Base-by-base conservation (phyloP, 2,888 invertebrate genomes). In the Prenolepis imparis region DNA sequence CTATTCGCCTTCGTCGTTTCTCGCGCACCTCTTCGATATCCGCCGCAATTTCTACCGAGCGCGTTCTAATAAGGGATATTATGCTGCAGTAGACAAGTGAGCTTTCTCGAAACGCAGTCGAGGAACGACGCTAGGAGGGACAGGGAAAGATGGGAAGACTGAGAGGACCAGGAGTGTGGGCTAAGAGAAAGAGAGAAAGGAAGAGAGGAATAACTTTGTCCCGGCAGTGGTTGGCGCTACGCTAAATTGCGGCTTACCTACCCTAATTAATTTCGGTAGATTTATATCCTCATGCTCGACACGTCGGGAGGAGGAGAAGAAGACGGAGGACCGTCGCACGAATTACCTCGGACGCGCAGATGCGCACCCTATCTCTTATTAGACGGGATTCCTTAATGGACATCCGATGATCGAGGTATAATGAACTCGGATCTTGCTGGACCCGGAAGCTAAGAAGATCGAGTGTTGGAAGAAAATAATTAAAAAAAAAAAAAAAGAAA, bases 231-330 rank as follows among this genome's bases (percentile, higher is more conserved):
- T 82, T 84, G 89, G 66, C 75, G 89, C 84, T 83, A 87, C 89
- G 90, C 83, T 88, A 90, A 90, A 88, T 90, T 89, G 89, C 90
- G 93, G 92, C 93, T 93, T 92, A 93, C 91, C 90, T 88, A 91
- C 82, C 85, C 87, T 90, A 90, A 90, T 90, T 90, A 90, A 90
- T 90, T 90, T 91, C 87, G 82, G 70, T 86, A 90, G 91, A 90
- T 90, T 90, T 90, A 91, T 90, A 90, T 89, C 84, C 77, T 80
- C 81, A 67, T 55, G 63, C 67, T 63, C 73, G 86, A 77, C 83
- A 70, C 78, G 74, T 32, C 44, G 83, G 48, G n/a, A 24, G 78
- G 28, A n/a, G 48, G 44, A 44, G 3, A 52, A n/a, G 44, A 18
- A 6, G 48, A 52, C 32, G 44, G 32, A 21, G 74, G 70, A 52